phyloP scores from a whole-genome alignment of 2,113 vertebrate species.

The Chrysochloris asiatica region DNA sequence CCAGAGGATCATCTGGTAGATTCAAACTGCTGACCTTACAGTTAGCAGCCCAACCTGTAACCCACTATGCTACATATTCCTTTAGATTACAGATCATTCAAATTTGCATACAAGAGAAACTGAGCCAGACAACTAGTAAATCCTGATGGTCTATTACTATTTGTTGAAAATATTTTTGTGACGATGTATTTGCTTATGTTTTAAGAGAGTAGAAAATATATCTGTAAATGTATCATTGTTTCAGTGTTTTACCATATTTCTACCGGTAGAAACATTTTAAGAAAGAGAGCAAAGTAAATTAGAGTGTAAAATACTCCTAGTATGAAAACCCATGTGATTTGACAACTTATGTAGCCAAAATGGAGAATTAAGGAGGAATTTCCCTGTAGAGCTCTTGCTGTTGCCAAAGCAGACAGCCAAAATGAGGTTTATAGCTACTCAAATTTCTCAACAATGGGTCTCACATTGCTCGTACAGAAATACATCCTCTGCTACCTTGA shows the following conservation, averaged over 20 bases:
- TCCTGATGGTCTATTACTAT: background rate
- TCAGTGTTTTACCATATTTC: conserved; percentile 46
- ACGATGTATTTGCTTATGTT: background rate
- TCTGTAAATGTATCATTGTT: conserved; percentile 30
- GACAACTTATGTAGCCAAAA: conserved; percentile 77
- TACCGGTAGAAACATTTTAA: conserved; percentile 19
- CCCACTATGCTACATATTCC: background rate
- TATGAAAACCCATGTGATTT: conserved; percentile 60
- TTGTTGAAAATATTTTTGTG: conserved; percentile 19
- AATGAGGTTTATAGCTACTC: conserved; percentile 73
- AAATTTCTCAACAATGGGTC: conserved; percentile 66
- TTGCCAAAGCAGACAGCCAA: conserved; percentile 75
- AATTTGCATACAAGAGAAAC: background rate
- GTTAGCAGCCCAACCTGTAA: too few species aligned
- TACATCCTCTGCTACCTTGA: conserved; percentile 62
- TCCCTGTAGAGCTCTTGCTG: conserved; percentile 62
- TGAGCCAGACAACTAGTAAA: background rate
- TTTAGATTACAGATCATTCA: background rate
- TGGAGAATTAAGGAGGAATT: conserved; percentile 74
- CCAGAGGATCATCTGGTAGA: too few species aligned
- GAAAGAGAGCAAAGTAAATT: conserved; percentile 61
- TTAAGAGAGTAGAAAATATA: conserved; percentile 9
- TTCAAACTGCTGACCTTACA: too few species aligned
- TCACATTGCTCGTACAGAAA: conserved; percentile 55
- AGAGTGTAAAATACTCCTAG: conserved; percentile 42